Base-by-base conservation (phyloP, 2,113 vertebrate genomes). In the Chionodraco myersi region DNA sequence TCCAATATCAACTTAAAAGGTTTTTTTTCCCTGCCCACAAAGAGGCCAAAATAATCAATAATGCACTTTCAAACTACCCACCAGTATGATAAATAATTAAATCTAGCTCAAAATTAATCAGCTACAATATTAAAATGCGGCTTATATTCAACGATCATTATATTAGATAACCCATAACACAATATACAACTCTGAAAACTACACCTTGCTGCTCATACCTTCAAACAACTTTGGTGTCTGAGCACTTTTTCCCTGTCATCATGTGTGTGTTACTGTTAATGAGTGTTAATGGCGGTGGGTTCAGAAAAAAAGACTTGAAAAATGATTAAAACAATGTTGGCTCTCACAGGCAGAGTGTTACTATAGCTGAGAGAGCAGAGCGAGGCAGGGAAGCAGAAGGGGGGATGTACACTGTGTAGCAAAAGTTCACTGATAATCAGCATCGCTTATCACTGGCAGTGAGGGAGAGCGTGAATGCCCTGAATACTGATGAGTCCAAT, bases 341-440 rank as follows among this genome's bases (percentile, higher is more conserved):
- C 85, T 72, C 72, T 71, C 65, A 11, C 63, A 69, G 85, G 73
- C 56, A 54, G 41, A 85, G 83, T 84, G 90, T 86, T 87, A 88
- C 88, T 79, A 79, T 14, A 49, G 78, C 83, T 48, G 79, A 68
- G 59, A 78, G 80, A 84, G 54, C 59, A 66, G 74, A 47, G 63
- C 62, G 80, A 77, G 63, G 67, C 49, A 73, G 75, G 11, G 72
- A 79, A 54, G 74, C 79, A 83, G 88, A 84, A 66, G 73, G 72
- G 82, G 81, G 86, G 83, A 61, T 60, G 34, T 65, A 34, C 68
- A 77, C 75, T 58, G 70, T n/a, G 84, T 34, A 52, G 77, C 76
- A 64, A 75, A 83, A 88, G 88, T 89, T 90, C 90, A 85, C 76
- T 71, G 88, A 77, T 87, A 82, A 90, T 89, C 89, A 88, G 77